phyloP scores from a whole-genome alignment of 1,140 invertebrate genomes.

The Heliconius hermathena region DNA sequence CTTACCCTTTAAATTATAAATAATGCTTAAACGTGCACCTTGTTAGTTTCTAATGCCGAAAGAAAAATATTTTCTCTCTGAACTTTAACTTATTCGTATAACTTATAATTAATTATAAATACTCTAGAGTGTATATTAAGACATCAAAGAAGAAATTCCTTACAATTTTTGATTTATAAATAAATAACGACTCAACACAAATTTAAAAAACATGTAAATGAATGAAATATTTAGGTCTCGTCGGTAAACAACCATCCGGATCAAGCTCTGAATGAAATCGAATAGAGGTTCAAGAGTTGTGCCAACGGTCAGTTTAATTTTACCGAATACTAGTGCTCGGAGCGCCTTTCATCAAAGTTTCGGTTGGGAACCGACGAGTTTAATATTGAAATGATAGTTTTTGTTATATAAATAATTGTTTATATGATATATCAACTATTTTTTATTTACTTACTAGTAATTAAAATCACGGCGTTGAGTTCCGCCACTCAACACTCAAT shows the following conservation, averaged over 20 bases:
- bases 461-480: too few relatives aligned
- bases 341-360: slow-evolving; percentile 27
- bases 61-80: too few relatives aligned
- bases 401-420: neutral
- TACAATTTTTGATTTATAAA: neutral
- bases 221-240: slow-evolving; percentile 25
- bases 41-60: too few relatives aligned
- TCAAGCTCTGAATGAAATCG: slow-evolving; percentile 22
- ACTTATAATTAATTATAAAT: too few relatives aligned
- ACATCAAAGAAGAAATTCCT: neutral
- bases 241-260: slow-evolving; percentile 18
- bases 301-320: slow-evolving; percentile 24
- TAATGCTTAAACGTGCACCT: too few relatives aligned
- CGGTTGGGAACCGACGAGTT: neutral
- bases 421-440: neutral
- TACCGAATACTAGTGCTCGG: slow-evolving; percentile 17
- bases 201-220: neutral
- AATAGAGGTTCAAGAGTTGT: slow-evolving; percentile 23
- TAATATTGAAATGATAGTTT: slow-evolving; percentile 27
- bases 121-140: too few relatives aligned
- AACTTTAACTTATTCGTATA: too few relatives aligned
- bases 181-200: neutral
- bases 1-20: too few relatives aligned
- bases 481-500: too few relatives aligned
- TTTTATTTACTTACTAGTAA: neutral